Conservation (phyloP, 2,888 invertebrate genomes). For the Hydrotaea diabolus region DNA sequence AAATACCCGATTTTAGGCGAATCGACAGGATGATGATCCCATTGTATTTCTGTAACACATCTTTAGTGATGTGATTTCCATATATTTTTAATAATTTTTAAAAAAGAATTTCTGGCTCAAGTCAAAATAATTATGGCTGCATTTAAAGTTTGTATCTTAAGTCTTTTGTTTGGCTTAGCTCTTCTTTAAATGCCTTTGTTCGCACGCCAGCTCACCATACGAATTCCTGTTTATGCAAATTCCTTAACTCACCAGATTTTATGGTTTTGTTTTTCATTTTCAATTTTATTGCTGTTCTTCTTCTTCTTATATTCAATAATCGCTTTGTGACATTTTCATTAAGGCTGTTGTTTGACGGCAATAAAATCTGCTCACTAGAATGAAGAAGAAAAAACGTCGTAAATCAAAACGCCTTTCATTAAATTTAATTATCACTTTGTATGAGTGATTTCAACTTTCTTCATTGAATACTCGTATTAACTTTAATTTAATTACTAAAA, state of each 20-base stretch:
- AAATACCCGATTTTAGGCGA: no score
- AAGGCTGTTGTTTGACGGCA: no score
- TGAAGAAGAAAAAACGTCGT: background rate
- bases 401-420: background rate
- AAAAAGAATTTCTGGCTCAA: background rate
- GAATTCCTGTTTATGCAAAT: background rate
- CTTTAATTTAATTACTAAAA: background rate
- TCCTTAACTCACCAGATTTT: background rate
- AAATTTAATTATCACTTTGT: background rate
- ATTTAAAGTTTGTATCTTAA: slow-evolving; percentile 44
- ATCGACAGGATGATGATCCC: no score
- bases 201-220: background rate
- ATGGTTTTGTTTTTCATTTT: slow-evolving; percentile 14
- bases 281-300: no score
- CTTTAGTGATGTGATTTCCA: background rate
- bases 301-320: no score
- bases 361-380: no score
- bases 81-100: background rate
- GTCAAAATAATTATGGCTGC: background rate
- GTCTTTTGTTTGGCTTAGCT: slow-evolving; percentile 49
- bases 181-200: slow-evolving; percentile 35
- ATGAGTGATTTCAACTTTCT: background rate
- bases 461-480: background rate
- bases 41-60: no score
- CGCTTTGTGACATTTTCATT: no score